Evolutionary conservation across 2,113 vertebrate species (phyloP).

Genomic region (Malaclemys terrapin): DNA sequence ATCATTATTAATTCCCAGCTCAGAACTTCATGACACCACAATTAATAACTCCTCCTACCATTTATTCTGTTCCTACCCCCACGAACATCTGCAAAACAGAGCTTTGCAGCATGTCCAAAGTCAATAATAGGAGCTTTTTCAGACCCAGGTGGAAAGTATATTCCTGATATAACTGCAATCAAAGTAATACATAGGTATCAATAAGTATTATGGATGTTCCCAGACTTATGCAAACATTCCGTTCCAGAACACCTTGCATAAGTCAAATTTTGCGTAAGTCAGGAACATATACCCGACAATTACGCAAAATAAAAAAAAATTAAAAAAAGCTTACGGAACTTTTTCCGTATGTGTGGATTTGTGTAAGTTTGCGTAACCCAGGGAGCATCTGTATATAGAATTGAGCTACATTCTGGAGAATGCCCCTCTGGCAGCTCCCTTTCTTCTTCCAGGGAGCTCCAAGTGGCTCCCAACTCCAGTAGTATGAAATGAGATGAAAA

Average conservation of each 20-base stretch:
- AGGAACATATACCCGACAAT: no score
- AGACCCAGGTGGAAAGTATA: background rate
- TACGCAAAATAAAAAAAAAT: no score
- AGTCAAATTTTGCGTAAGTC: no score
- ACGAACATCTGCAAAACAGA: background rate
- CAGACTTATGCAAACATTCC: no score
- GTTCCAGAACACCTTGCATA: no score
- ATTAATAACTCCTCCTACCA: background rate
- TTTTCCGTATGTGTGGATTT: no score
- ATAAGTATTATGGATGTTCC: background rate
- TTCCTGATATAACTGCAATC: background rate
- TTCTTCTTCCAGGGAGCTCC: background rate
- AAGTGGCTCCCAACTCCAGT: background rate
- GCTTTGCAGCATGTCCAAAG: background rate
- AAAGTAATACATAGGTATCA: background rate
- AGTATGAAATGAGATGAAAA: background rate
- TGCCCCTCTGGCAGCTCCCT: background rate
- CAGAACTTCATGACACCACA: background rate
- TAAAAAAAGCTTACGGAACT: no score
- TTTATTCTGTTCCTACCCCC: background rate
- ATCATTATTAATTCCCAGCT: background rate
- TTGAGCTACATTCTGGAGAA: background rate
- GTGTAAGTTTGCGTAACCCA: no score
- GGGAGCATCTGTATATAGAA: background rate
- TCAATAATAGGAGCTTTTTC: background rate